Evolutionary conservation across 2,113 vertebrate species (phyloP), one percentile per base, ranked within the genome.

Genomic region (Esox niger): DNA sequence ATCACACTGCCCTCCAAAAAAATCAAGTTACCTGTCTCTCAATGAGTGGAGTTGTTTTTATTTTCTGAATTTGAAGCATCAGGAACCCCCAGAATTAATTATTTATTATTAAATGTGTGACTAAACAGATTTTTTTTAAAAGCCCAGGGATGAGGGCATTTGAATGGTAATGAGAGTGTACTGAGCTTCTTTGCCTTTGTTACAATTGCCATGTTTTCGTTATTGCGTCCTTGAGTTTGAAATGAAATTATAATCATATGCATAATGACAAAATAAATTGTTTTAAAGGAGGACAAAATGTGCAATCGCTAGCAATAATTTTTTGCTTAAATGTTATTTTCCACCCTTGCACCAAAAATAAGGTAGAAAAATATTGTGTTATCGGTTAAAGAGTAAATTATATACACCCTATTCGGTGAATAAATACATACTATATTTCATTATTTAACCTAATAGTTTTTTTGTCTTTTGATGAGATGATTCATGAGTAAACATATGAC

Each of bases 31-130:
- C 55, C 11, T 4, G 26, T 27, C 25, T 57, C 38, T 57, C 38
- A 43, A 2, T 43, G 3, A 13, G 11, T 43, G 15, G 3, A 57
- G 25, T 57, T 57, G 27, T 57, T 57, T 27, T 11, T 57, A 17
- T 57, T 57, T 56, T 11, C 26, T 9, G 13, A 23, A 29, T 57
- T 57, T 57, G 13, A 27, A 25, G 55, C 25, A 57, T 27, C 55
- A 57, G 55, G 55, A 23, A 57, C 55, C 55, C n/a, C 55, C 26
- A 17, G 26, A 57, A 27, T 27, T 23, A 27, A 57, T 9, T 57
- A 23, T 57, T 57, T 57, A 25, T 57, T 57, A 57, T 57, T 25
- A 27, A 23, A 57, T 57, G 26, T 57, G 55, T 57, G 25, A 57
- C 27, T 57, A 25, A 15, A 57, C 26, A 57, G 27, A 57, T 25